These are phyloP conservation scores for Toxotes chatareus DNA, from an alignment of 2,113 vertebrate species.

Conservation along the genomic window DNA sequence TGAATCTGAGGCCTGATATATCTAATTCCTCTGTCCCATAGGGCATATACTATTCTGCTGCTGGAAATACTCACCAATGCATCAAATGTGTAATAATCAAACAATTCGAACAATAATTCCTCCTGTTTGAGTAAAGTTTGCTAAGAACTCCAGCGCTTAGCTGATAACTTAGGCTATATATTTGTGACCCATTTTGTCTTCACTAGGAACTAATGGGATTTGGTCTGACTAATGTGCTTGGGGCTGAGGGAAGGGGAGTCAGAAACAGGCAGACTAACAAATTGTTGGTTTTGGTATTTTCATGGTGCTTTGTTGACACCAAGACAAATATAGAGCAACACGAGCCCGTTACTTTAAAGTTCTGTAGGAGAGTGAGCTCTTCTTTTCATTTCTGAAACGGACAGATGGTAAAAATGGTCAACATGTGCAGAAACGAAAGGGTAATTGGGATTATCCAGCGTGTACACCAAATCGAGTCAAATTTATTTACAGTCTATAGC, in stretches of 20 bases:
- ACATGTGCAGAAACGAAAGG: too few species aligned
- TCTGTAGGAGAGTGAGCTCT: too few species aligned
- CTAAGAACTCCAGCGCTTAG: background rate
- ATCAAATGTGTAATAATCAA: too few species aligned
- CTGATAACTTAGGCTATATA: background rate
- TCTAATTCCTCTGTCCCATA: too few species aligned
- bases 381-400: too few species aligned
- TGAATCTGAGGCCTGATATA: background rate
- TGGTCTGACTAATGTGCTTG: background rate
- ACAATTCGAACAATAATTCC: background rate
- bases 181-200: background rate
- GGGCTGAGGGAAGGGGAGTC: background rate
- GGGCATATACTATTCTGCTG: background rate
- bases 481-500: too few species aligned
- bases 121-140: background rate
- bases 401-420: too few species aligned
- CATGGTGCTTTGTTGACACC: background rate
- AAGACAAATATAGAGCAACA: background rate
- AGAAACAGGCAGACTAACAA: background rate
- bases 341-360: background rate
- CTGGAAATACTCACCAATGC: too few species aligned
- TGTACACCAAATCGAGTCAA: too few species aligned
- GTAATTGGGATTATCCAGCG: too few species aligned
- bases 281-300: background rate
- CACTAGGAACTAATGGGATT: too few species aligned